These are phyloP conservation scores for Xylocampa areola DNA, from an alignment of 2,888 invertebrate genomes.

Conservation along the genomic window DNA sequence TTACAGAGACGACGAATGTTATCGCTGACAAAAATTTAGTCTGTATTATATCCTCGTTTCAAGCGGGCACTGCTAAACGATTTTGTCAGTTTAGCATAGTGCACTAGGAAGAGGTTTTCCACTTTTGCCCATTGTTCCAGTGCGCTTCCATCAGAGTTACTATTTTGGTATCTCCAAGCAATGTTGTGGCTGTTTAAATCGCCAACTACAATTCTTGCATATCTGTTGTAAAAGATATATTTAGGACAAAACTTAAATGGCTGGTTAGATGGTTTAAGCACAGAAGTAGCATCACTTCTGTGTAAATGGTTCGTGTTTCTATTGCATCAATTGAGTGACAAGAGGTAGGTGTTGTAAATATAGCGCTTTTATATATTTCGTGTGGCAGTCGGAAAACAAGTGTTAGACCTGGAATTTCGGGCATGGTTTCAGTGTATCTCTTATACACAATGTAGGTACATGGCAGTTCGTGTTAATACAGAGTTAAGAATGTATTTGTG, in stretches of 20 bases:
- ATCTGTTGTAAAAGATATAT: too few species aligned
- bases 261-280: too few species aligned
- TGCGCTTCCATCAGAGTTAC: background rate
- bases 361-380: background rate
- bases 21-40: background rate
- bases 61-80: conserved; percentile 1
- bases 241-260: too few species aligned
- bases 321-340: too few species aligned
- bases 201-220: too few species aligned
- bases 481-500: too few species aligned
- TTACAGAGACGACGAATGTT: background rate
- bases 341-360: background rate
- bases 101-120: background rate
- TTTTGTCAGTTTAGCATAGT: conserved; percentile 2
- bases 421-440: background rate
- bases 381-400: background rate
- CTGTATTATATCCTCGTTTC: conserved; percentile 4
- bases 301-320: too few species aligned
- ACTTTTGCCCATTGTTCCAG: conserved; percentile 1
- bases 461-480: too few species aligned
- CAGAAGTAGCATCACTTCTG: too few species aligned
- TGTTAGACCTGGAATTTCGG: background rate
- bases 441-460: too few species aligned
- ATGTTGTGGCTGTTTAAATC: background rate
- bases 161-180: background rate